Percentiles rank a stretch among this genome's conserved stretches.
Evolutionary conservation across 2,113 vertebrate species (phyloP).

Genomic region (Passerina amoena): DNA sequence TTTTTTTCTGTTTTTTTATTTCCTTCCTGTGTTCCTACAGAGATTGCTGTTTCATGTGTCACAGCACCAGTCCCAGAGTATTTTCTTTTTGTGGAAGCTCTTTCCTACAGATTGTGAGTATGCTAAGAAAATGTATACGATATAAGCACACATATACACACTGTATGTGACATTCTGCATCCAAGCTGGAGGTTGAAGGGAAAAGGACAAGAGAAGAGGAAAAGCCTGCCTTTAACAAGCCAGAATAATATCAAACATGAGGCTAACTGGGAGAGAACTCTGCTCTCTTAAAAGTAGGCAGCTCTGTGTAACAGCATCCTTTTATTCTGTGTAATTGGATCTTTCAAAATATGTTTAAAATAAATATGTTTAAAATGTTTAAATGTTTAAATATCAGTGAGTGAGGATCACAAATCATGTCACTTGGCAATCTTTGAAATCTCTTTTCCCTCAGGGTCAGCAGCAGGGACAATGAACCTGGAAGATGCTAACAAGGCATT

Average conservation of each 20-base stretch:
- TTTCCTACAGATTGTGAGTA: background rate
- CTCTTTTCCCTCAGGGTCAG: background rate
- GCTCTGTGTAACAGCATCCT: background rate
- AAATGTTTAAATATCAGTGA: background rate
- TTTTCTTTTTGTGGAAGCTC: background rate
- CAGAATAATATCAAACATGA: background rate
- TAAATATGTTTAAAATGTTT: too few relatives aligned
- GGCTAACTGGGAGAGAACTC: background rate
- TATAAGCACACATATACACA: background rate
- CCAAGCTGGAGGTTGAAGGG: background rate
- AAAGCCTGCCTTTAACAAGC: background rate
- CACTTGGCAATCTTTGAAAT: background rate
- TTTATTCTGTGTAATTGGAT: background rate
- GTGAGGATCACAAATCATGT: background rate
- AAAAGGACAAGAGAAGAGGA: background rate
- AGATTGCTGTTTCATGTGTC: background rate
- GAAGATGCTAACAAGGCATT: slow-evolving; percentile 12
- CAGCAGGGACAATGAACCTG: background rate
- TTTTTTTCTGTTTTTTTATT: slow-evolving; percentile 23
- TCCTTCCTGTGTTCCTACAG: background rate
- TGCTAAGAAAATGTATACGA: background rate
- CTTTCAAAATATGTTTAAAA: slow-evolving; percentile 1
- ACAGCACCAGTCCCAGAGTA: background rate
- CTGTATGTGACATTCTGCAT: background rate
- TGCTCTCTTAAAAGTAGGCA: background rate